These are phyloP conservation scores for Thamnophis elegans DNA, from an alignment of 2,797 vertebrate species.

Conservation along the genomic window DNA sequence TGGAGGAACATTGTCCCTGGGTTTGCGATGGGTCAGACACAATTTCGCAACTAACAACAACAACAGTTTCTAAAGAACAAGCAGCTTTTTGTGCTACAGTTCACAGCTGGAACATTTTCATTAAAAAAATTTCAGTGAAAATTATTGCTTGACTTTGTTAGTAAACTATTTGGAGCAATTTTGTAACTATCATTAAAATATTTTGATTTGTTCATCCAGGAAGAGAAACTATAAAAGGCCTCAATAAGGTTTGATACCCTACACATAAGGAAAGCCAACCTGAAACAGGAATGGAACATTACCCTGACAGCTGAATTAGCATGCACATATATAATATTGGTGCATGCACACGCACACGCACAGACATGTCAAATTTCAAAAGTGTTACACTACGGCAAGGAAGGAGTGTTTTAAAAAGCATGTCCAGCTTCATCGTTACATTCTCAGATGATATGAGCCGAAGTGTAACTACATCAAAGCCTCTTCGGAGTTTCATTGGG, in stretches of 20 bases:
- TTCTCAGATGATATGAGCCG: background rate
- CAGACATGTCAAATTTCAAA: constrained; percentile 3
- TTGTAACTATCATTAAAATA: background rate
- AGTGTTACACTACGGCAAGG: background rate
- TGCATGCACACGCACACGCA: no score
- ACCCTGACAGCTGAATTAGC: background rate
- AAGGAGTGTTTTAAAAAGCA: background rate
- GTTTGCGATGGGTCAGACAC: no score
- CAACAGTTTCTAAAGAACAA: background rate
- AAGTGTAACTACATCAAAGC: constrained; percentile 28
- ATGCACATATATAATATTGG: background rate
- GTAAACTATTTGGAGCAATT: background rate
- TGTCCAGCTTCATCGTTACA: background rate
- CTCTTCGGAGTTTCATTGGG: background rate
- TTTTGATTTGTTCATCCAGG: background rate
- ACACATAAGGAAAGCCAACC: background rate
- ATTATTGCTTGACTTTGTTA: background rate
- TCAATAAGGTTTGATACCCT: background rate
- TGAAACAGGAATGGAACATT: background rate
- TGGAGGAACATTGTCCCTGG: no score
- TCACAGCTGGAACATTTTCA: background rate
- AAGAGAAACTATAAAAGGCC: background rate
- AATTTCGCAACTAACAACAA: no score
- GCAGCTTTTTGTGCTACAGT: background rate
- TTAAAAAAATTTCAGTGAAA: no score